A percentile compares a stretch with the other conserved stretches of the same genome.
These are phyloP conservation scores for Ylistrum balloti DNA, from an alignment of 1,140 invertebrate species.

Conservation along the genomic window DNA sequence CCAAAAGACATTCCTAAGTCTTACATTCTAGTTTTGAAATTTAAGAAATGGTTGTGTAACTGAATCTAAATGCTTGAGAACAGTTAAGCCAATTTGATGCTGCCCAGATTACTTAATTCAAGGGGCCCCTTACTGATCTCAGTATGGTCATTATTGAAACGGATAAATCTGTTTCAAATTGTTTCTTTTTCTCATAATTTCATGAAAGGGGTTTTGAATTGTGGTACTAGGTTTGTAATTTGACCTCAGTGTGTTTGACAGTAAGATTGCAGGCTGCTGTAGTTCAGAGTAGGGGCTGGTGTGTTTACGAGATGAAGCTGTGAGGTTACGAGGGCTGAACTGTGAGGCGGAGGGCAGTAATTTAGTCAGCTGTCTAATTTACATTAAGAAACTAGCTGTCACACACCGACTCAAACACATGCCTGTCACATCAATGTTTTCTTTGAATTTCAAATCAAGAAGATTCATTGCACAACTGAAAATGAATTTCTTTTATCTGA, in stretches of 20 bases:
- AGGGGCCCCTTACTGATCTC: background rate
- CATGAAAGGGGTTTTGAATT: conserved; percentile 33
- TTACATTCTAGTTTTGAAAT: background rate
- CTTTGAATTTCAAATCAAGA: background rate
- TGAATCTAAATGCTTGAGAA: background rate
- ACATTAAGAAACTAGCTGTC: background rate
- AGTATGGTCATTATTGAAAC: background rate
- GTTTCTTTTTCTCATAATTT: conserved; percentile 40
- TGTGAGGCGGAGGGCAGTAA: background rate
- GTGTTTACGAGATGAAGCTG: conserved; percentile 2
- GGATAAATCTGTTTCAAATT: conserved; percentile 39
- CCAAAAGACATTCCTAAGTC: background rate
- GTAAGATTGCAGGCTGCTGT: background rate
- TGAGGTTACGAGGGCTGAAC: conserved; percentile 37
- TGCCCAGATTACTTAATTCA: background rate
- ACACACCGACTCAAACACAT: background rate
- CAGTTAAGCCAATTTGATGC: conserved; percentile 6
- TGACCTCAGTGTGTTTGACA: background rate
- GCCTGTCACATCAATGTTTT: conserved; percentile 2
- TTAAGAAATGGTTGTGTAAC: background rate
- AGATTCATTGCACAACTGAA: background rate
- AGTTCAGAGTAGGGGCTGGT: background rate
- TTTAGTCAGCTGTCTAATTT: conserved; percentile 33
- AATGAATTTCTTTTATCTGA: conserved; percentile 30
- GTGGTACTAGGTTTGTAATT: background rate